Conservation (phyloP, 2,888 invertebrate genomes). For the Erebia ligea region DNA sequence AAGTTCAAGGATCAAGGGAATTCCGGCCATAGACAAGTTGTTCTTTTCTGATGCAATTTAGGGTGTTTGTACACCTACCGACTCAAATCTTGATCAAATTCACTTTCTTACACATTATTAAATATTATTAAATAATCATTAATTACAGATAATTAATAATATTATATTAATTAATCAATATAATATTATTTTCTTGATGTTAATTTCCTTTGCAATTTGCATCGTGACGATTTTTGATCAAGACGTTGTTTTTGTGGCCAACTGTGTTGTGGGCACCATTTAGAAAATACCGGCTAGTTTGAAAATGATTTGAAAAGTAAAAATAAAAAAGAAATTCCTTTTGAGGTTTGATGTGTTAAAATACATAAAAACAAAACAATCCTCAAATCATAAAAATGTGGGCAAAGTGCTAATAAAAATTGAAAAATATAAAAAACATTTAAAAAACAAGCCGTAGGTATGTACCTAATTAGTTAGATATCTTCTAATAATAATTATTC, state of each 20-base stretch:
- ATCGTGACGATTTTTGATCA: neutral
- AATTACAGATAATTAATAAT: too few species aligned
- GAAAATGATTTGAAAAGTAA: slow-evolving; percentile 7
- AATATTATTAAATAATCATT: too few species aligned
- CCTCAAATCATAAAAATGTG: slow-evolving; percentile 45
- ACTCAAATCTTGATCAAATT: too few species aligned
- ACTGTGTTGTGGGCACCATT: neutral
- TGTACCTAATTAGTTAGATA: too few species aligned
- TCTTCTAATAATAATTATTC: too few species aligned
- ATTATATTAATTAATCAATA: too few species aligned
- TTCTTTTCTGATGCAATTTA: slow-evolving; percentile 27
- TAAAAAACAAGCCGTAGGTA: slow-evolving; percentile 16
- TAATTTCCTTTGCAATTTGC: too few species aligned
- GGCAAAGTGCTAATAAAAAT: slow-evolving; percentile 35
- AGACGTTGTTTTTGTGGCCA: too few species aligned
- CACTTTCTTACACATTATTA: too few species aligned
- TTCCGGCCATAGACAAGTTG: slow-evolving; percentile 14
- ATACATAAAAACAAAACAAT: slow-evolving; percentile 45
- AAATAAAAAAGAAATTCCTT: slow-evolving; percentile 19
- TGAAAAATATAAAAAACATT: slow-evolving; percentile 45
- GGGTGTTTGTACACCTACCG: neutral
- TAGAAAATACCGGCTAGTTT: slow-evolving; percentile 11
- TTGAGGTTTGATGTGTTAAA: slow-evolving; percentile 34
- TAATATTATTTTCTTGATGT: too few species aligned
- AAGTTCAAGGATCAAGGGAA: neutral